phyloP scores from a whole-genome alignment of 23 tunicate species.

The Halocynthia aurantium region DNA sequence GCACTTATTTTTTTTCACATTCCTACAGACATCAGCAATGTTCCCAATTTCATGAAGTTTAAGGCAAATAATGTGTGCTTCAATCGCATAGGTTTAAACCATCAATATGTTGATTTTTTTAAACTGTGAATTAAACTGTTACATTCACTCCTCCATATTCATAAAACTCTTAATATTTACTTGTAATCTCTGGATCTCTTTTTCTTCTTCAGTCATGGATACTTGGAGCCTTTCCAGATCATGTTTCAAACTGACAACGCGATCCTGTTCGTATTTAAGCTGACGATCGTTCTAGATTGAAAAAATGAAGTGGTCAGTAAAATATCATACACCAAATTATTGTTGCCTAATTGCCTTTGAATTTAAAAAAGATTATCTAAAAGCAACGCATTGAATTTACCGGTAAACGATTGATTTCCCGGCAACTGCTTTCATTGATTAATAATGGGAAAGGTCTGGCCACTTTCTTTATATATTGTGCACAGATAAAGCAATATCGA shows the following conservation, averaged over 20 bases:
- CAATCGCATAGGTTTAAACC: no score
- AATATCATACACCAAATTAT: neutral
- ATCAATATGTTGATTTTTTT: no score
- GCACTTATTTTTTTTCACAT: no score
- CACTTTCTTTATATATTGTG: neutral
- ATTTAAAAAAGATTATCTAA: neutral
- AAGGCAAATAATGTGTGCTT: no score
- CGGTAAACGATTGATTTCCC: no score
- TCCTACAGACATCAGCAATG: no score
- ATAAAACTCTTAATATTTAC: constrained; percentile 8
- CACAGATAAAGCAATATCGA: neutral
- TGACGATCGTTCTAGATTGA: constrained; percentile 60
- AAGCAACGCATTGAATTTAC: neutral
- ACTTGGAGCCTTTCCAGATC: constrained; percentile 39
- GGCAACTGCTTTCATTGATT: no score
- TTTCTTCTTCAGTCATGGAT: constrained; percentile 36
- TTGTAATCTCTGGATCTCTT: constrained; percentile 60
- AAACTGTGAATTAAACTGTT: no score
- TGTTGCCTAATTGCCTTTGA: neutral
- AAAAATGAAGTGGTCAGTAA: neutral
- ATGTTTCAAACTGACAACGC: constrained; percentile 71
- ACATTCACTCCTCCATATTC: neutral
- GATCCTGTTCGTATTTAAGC: constrained; percentile 69
- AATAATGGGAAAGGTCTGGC: neutral
- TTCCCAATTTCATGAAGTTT: no score